Evolutionary conservation across 2,888 invertebrate species (phyloP).

Genomic region (Drosophila bunnanda): DNA sequence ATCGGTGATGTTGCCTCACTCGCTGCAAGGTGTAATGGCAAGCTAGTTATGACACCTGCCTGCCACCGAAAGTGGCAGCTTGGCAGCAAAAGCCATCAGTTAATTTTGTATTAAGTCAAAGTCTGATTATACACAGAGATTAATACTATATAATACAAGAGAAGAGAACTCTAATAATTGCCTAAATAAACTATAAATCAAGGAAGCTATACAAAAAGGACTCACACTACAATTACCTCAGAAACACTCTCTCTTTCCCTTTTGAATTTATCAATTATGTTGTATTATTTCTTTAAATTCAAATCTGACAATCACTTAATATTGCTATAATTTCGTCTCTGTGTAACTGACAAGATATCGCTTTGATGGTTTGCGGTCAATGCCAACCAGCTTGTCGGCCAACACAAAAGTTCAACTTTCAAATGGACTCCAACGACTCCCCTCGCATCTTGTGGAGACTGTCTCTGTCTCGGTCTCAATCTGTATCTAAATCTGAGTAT

Average conservation of each 20-base stretch:
- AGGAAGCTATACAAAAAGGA: no score
- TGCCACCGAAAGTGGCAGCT: conserved; percentile 21
- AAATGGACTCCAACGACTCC: conserved; percentile 17
- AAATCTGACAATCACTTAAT: not conserved
- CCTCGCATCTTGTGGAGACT: not conserved
- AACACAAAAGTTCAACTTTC: conserved; percentile 43
- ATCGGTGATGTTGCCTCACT: conserved; percentile 43
- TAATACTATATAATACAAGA: no score
- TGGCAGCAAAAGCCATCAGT: not conserved
- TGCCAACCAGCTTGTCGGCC: conserved; percentile 59
- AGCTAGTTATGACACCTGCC: conserved; percentile 73
- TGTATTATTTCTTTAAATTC: not conserved
- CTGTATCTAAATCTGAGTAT: not conserved
- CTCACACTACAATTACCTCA: no score
- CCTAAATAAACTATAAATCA: no score
- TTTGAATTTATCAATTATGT: not conserved
- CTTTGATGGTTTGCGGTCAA: conserved; percentile 73
- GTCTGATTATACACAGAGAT: not conserved
- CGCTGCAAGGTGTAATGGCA: conserved; percentile 50
- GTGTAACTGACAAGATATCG: conserved; percentile 32
- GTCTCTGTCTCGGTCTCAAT: conserved; percentile 3
- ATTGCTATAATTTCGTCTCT: not conserved
- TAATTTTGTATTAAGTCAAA: not conserved
- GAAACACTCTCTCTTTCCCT: no score
- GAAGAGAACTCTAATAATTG: no score